Evolutionary conservation across 2,797 vertebrate genomes (phyloP).

Genomic region (Remorina albescens): DNA sequence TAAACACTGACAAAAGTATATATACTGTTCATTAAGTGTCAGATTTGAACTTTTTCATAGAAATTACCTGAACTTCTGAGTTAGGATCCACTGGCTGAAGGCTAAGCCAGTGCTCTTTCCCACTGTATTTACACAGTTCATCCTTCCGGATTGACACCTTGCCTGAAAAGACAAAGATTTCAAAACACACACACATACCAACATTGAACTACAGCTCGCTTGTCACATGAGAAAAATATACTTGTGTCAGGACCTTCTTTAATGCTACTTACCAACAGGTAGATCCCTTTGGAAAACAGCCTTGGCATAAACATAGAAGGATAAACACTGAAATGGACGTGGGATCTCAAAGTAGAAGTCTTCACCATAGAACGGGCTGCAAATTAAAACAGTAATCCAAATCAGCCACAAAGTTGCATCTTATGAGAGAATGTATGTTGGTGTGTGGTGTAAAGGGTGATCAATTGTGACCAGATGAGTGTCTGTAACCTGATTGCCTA

Average conservation of each 20-base stretch:
- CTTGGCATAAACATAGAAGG: conserved; percentile 98
- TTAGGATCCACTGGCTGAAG: conserved; percentile 96
- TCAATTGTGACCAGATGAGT: conserved; percentile 19
- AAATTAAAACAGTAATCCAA: conserved; percentile 53
- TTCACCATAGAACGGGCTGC: conserved; percentile 97
- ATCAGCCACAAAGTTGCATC: not conserved
- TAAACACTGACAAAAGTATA: not conserved
- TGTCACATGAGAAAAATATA: conserved; percentile 6
- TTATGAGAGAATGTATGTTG: not conserved
- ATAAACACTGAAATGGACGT: conserved; percentile 97
- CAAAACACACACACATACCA: conserved; percentile 11
- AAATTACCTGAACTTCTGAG: conserved; percentile 95
- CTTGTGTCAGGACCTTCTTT: conserved; percentile 4
- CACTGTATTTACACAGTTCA: conserved; percentile 92
- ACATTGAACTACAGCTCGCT: conserved; percentile 26
- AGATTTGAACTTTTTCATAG: not conserved
- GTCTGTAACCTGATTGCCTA: not conserved
- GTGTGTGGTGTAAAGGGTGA: not conserved
- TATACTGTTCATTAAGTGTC: not conserved
- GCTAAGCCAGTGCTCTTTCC: conserved; percentile 95
- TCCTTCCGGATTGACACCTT: conserved; percentile 98
- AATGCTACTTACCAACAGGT: conserved; percentile 90
- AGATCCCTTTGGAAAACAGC: conserved; percentile 95
- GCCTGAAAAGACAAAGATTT: conserved; percentile 80
- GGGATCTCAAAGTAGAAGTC: conserved; percentile 99